A percentile compares a stretch with the other conserved stretches of the same genome.
phyloP scores from a whole-genome alignment of 2,797 vertebrate genomes.

The Miichthys miiuy region DNA sequence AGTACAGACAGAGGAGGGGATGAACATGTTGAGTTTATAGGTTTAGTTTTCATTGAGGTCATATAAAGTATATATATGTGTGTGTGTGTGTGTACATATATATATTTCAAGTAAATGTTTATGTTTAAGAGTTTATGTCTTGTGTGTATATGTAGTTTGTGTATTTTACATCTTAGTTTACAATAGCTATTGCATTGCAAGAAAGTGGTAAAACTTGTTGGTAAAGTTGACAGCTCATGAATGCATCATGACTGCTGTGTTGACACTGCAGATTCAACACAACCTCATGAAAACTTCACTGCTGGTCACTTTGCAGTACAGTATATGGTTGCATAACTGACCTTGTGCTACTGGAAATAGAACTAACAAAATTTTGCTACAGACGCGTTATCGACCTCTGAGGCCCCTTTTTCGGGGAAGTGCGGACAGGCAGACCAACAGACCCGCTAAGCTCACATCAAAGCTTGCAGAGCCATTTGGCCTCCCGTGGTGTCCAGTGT shows the following conservation, averaged over 20 bases:
- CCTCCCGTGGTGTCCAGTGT: constrained; percentile 7
- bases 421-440: constrained; percentile 14
- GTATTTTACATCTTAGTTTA: not conserved
- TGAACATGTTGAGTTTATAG: not conserved
- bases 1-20: constrained; percentile 19
- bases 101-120: not conserved
- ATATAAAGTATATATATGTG: not conserved
- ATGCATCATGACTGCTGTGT: not conserved
- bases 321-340: constrained; percentile 53
- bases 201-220: not conserved
- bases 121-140: no score
- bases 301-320: constrained; percentile 11
- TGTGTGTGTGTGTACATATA: no score
- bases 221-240: not conserved
- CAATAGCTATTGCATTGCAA: not conserved
- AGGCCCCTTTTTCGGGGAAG: constrained; percentile 7
- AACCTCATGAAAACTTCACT: not conserved
- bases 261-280: not conserved
- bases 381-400: constrained; percentile 33
- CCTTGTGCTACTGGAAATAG: constrained; percentile 54
- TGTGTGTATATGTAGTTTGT: not conserved
- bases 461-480: constrained; percentile 21
- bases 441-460: constrained; percentile 39
- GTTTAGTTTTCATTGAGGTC: not conserved
- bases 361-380: constrained; percentile 51